These are phyloP conservation scores for Synergus itoensis DNA, from an alignment of 2,888 invertebrate species.

Conservation along the genomic window DNA sequence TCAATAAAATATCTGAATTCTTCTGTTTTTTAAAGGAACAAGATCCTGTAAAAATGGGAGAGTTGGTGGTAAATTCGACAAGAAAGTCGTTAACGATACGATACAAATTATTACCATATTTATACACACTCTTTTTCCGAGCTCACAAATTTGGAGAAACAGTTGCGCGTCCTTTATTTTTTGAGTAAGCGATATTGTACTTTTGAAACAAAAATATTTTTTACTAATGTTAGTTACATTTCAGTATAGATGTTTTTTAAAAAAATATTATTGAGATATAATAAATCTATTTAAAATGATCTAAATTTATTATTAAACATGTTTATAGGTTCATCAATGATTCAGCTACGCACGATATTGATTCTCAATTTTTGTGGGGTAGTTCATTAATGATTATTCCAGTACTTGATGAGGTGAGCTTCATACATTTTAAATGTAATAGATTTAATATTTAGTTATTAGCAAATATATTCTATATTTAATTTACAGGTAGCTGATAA, in stretches of 20 bases:
- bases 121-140: conserved; percentile 88
- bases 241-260: conserved; percentile 10
- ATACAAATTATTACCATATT: conserved; percentile 87
- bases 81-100: conserved; percentile 83
- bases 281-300: background rate
- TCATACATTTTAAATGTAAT: background rate
- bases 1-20: background rate
- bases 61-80: conserved; percentile 83
- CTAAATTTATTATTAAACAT: conserved; percentile 45
- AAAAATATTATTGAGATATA: too few species aligned
- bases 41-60: conserved; percentile 89
- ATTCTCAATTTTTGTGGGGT: conserved; percentile 29
- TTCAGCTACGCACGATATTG: conserved; percentile 2
- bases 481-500: conserved; percentile 40
- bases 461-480: conserved; percentile 1
- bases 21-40: conserved; percentile 82
- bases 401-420: conserved; percentile 1
- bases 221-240: too few species aligned
- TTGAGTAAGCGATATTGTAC: conserved; percentile 83
- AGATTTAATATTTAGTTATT: background rate
- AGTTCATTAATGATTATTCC: conserved; percentile 34
- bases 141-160: conserved; percentile 86
- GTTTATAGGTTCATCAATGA: conserved; percentile 33
- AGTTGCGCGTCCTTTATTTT: conserved; percentile 88
- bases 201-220: background rate